Evolutionary conservation across 2,113 vertebrate genomes (phyloP), one percentile per base, ranked within the genome.

Genomic region (Semnornis frantzii): DNA sequence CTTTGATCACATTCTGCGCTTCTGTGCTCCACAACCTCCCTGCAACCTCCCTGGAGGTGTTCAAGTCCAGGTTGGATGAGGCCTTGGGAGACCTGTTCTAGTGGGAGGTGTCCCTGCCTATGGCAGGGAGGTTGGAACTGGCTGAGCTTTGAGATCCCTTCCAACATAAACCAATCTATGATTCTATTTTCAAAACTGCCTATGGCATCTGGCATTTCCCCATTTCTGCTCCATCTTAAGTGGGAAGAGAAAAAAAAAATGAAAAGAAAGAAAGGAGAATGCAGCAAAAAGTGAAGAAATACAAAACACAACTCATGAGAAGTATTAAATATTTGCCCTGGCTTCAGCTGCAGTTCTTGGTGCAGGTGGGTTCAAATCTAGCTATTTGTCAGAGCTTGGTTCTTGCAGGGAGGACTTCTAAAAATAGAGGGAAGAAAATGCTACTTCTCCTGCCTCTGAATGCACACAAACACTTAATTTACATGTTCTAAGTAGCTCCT

Each of bases 301-400:
- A 77, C 30, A 58, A 95, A 83, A 34, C 24, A 62, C 21, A 18
- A 16, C 5, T 87, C 72, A 50, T 68, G 57, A 71, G 42, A 89
- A 69, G 75, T 74, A 75, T 68, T 58, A 90, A 90, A 94, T 87
- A 81, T 87, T 94, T 94, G 34, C 68, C 70, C 6, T 34, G 39
- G 25, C 23, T 81, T 87, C 31, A 28, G 9, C 5, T 83, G 33
- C 6, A 78, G 15, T 75, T 88, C 92, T 86, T 69, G 57, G 6
- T 68, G 33, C 27, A 92, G 17, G 12, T 25, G 54, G 30, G 16
- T 24, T 94, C 50, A 15, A 88, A 88, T 65, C 27, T 39, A 65
- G 34, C 21, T 88, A 48, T 83, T 92, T 93, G 58, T 39, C 69
- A 89, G 92, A 91, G 28, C 9, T 76, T 68, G 15, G 64, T 72